Evolutionary conservation across 2,888 invertebrate species (phyloP).

Genomic region (Anorthoa munda): DNA sequence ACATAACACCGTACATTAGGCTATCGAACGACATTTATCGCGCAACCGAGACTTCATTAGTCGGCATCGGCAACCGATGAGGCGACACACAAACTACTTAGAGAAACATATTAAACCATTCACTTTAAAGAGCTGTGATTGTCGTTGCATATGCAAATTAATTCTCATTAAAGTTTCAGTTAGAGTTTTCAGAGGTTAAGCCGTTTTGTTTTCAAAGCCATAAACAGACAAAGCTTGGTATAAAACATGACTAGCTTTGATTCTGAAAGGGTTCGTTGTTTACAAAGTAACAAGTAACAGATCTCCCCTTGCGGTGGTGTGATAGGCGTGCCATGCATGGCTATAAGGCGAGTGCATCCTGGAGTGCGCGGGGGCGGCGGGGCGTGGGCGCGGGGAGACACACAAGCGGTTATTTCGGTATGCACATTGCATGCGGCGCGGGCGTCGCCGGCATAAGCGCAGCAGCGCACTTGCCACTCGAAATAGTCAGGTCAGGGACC

Average conservation of each 20-base stretch:
- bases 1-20: conserved; percentile 85
- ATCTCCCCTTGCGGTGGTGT: conserved; percentile 76
- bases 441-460: conserved; percentile 73
- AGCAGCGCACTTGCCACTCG: conserved; percentile 89
- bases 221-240: conserved; percentile 52
- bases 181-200: conserved; percentile 1
- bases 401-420: conserved; percentile 89
- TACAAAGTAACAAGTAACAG: conserved; percentile 77
- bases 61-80: conserved; percentile 37
- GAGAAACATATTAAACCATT: conserved; percentile 1
- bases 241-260: conserved; percentile 56
- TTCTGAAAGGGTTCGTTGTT: conserved; percentile 78
- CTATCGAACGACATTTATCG: conserved; percentile 86
- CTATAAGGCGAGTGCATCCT: conserved; percentile 83
- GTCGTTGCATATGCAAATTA: conserved; percentile 24
- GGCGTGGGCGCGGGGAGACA: conserved; percentile 78
- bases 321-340: conserved; percentile 83
- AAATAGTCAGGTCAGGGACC: conserved; percentile 91
- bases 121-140: not conserved
- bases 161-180: not conserved
- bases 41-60: conserved; percentile 70
- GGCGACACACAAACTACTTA: conserved; percentile 34
- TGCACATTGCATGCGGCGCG: conserved; percentile 89
- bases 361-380: conserved; percentile 71
- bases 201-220: conserved; percentile 31